Percentiles rank a stretch among this genome's conserved stretches.
Evolutionary conservation across 2,797 vertebrate genomes (phyloP).

Genomic region (Eupleurogrammus muticus): DNA sequence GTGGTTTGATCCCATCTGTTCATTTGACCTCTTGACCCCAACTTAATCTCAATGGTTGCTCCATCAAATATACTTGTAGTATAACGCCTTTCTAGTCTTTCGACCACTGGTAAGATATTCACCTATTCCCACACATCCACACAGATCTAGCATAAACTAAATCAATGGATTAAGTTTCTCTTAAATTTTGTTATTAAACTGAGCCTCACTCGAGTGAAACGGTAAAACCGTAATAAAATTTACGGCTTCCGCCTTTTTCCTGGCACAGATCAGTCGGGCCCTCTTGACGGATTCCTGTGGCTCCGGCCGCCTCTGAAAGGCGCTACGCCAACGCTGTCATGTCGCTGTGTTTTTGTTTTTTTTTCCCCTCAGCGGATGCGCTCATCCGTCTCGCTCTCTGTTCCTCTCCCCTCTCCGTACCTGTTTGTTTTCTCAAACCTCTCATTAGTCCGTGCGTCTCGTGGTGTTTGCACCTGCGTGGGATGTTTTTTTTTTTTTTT

Average conservation of each 20-base stretch:
- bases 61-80: too few species aligned
- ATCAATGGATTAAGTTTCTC: too few species aligned
- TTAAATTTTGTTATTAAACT: neutral
- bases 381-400: slow-evolving; percentile 24
- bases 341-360: slow-evolving; percentile 54
- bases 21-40: too few species aligned
- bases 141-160: too few species aligned
- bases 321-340: slow-evolving; percentile 51
- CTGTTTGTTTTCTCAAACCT: slow-evolving; percentile 51
- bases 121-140: too few species aligned
- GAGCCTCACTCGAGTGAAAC: slow-evolving; percentile 12
- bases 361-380: slow-evolving; percentile 41
- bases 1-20: too few species aligned
- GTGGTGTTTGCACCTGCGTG: slow-evolving; percentile 3
- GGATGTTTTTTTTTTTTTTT: slow-evolving; percentile 30
- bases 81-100: too few species aligned
- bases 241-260: slow-evolving; percentile 46
- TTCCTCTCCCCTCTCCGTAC: neutral
- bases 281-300: slow-evolving; percentile 57
- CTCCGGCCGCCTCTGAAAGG: slow-evolving; percentile 65
- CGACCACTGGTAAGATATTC: too few species aligned
- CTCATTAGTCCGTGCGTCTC: slow-evolving; percentile 44
- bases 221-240: slow-evolving; percentile 42
- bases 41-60: too few species aligned
- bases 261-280: slow-evolving; percentile 1